Evolutionary conservation across 1,140 invertebrate genomes (phyloP), one percentile per base, ranked within the genome.

Genomic region (Hetaerina americana): DNA sequence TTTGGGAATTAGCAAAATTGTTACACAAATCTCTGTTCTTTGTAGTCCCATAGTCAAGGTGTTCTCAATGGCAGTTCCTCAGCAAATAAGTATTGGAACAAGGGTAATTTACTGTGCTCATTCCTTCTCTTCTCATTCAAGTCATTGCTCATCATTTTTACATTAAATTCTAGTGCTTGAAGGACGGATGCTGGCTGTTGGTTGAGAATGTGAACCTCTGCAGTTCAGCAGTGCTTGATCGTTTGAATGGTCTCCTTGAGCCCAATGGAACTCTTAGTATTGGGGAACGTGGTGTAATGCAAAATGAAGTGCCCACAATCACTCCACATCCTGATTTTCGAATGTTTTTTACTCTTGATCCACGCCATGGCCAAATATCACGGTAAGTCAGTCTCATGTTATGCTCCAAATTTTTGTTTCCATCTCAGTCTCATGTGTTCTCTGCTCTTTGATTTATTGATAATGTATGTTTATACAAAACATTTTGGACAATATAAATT

Each of bases 181-280:
- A 87, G 75, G 85, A 91, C 76, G 96, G 96, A 6, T 85, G 89
- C 40, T 98, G 96, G 96, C 80, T 99, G 6, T 82, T 98, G 10
- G 85, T 99, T 57, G 97, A 99, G 81, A 96, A 99, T 82, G 96
- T 96, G 0, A 99, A 99, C 84, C 87, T 98, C 26, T 99, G 97
- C 80, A 96, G 94, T 75, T 87, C 97, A 0, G 96, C 97, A 29
- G 95, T 99, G 12, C 83, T 99, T 74, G 98, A 99, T 82, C 86
- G 98, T 75, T 83, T 99, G 5, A 99, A 99, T 85, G 91, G 91
- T 22, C 84, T 99, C 0, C 84, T 99, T 74, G 98, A 99, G 83
- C 93, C 94, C 0, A 89, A 92, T 76, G 98, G 98, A 1, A 87
- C 89, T 10, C 83, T 99, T 0, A 89, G 87, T 27, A 88, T 99